Base-by-base conservation (phyloP, 2,113 vertebrate species). In the Chloebia gouldiae region DNA sequence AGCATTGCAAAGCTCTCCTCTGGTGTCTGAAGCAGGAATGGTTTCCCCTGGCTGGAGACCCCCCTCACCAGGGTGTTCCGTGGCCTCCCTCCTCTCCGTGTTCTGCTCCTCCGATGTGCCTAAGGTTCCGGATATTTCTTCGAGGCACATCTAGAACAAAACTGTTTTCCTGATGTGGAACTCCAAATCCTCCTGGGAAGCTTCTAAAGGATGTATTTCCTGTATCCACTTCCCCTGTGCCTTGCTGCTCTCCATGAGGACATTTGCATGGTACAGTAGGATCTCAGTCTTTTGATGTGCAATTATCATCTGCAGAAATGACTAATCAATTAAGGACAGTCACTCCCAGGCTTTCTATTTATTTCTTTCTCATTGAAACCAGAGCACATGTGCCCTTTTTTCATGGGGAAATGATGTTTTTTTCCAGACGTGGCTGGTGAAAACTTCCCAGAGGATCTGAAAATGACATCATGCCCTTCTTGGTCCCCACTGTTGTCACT, bases 291-390 rank as follows among this genome's bases (percentile, higher is more conserved):
- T 94, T 81, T 95, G 82, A 95, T 94, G 93, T 96, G 88, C 90
- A 96, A 96, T 96, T 96, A 97, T 93, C 90, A 96, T 95, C 93
- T 95, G 95, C 95, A 96, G 95, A 96, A 96, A 96, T 96, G 95
- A 96, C 93, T 96, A 96, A 96, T 96, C 93, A 96, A 96, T 97
- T 94, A 96, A 94, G 90, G 92, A 90, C 92, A 96, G 96, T 83
- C 92, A 96, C 85, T 83, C 57, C 84, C 89, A 92, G 81, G 37
- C 78, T 92, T 95, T 93, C 96, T 96, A 96, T 96, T 96, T 96
- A 71, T 95, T 95, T 92, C 93, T 92, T 93, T 96, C 90, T 95
- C 92, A 93, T 90, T 96, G 94, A 96, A 96, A 94, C 69, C 49
- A 50, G 92, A 96, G 82, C 56, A 49, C 93, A 96, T 79, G 76